Evolutionary conservation across 2,888 invertebrate species (phyloP), one percentile per base, ranked within the genome.

Genomic region (Selenia dentaria): DNA sequence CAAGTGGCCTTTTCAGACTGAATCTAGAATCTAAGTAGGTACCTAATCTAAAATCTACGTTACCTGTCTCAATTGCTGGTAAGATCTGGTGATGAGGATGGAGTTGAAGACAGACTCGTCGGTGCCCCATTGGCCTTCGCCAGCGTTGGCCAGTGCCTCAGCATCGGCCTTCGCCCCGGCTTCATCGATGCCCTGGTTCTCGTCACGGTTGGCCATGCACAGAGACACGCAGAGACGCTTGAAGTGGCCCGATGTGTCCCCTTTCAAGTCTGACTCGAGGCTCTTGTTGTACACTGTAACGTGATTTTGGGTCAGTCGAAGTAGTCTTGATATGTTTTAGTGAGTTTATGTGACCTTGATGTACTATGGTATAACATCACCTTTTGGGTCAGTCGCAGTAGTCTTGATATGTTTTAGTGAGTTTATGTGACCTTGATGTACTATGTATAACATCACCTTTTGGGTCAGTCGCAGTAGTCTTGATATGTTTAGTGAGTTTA

Each of bases 161-260:
- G 98, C 98, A 81, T 98, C 98, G 49, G 94, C 93, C 43, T 94
- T 92, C 29, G 97, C 98, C 49, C 93, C 93, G 1, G 92, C 94
- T 62, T 95, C 94, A 80, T 98, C 97, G 0, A 96, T 93, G 12
- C 95, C 95, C 73, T 95, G 94, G 84, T 95, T 95, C 88, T 99
- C 98, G 75, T 97, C 96, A 34, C 98, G 94, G 74, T 97, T 97
- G 46, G 96, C 97, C 92, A 95, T 95, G 62, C 95, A 94, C 37
- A 97, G 88, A 0, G 98, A 97, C 12, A 98, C 95, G 64, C 98
- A 94, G 35, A 99, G 92, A 48, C 97, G 93, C 87, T 96, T 96
- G 89, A 99, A 99, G 82, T 97, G 96, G n/a, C 98, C 98, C 6
- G 97, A 97, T 4, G 98, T 98, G 79, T 99, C 99, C 36, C 95